These are phyloP conservation scores for Nesoenas mayeri DNA, from an alignment of 2,113 vertebrate genomes.

Conservation along the genomic window DNA sequence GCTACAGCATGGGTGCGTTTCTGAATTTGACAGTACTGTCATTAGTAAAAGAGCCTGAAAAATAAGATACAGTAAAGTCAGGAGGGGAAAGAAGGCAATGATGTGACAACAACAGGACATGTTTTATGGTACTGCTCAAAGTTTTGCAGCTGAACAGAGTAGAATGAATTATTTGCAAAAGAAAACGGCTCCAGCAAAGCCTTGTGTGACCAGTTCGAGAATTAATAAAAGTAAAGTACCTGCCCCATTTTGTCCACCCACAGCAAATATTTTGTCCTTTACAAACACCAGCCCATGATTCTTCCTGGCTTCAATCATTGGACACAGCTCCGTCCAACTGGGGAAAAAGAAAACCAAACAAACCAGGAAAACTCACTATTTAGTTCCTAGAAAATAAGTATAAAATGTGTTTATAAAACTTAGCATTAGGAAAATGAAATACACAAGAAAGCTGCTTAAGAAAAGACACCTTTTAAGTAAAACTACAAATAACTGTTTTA, in stretches of 20 bases:
- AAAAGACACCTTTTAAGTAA: not conserved
- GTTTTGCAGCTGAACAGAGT: not conserved
- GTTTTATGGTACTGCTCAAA: not conserved
- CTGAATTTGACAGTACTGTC: not conserved
- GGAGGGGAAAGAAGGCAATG: not conserved
- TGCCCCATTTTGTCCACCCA: conserved; percentile 91
- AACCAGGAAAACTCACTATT: not conserved
- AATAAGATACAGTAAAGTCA: not conserved
- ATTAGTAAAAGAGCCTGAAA: not conserved
- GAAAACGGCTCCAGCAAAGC: not conserved
- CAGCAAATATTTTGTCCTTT: conserved; percentile 95
- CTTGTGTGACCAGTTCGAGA: not conserved
- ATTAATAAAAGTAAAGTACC: conserved; percentile 75
- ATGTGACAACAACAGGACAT: not conserved
- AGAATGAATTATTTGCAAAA: not conserved
- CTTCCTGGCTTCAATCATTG: conserved; percentile 95
- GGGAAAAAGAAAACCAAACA: not conserved
- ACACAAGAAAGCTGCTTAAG: not conserved
- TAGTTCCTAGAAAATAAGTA: not conserved
- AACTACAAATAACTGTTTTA: not conserved
- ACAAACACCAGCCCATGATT: conserved; percentile 95
- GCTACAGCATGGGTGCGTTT: not conserved
- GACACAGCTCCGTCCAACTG: conserved; percentile 94
- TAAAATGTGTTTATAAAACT: not conserved
- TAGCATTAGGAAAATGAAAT: not conserved